Percentiles rank a stretch among this genome's conserved stretches.
These are phyloP conservation scores for Sula dactylatra DNA, from an alignment of 2,113 vertebrate genomes.

Conservation along the genomic window DNA sequence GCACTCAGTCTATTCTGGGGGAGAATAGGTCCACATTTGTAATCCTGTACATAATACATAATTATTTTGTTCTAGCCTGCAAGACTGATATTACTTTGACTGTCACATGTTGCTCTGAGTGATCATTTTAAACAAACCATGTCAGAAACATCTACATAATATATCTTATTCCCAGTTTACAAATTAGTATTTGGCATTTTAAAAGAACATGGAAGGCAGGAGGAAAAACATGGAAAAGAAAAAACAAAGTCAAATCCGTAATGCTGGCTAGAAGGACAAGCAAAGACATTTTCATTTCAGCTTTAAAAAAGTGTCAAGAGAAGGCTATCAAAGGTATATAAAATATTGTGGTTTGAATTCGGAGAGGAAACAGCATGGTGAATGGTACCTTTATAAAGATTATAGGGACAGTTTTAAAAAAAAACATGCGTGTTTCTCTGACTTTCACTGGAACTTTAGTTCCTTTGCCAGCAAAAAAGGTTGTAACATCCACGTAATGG, in stretches of 20 bases:
- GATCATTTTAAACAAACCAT: background rate
- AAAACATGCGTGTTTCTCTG: background rate
- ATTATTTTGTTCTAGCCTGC: background rate
- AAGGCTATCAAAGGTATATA: background rate
- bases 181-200: background rate
- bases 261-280: background rate
- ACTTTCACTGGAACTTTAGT: background rate
- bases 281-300: background rate
- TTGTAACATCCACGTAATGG: background rate
- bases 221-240: background rate
- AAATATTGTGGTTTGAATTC: background rate
- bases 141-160: background rate
- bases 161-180: background rate
- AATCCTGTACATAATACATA: background rate
- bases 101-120: background rate
- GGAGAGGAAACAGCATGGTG: background rate
- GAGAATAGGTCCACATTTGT: background rate
- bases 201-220: background rate
- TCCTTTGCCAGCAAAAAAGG: background rate
- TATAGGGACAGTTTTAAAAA: background rate
- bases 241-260: background rate
- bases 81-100: background rate
- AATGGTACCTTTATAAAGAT: background rate
- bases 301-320: background rate
- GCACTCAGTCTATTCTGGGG: background rate